A percentile compares a stretch with the other conserved stretches of the same genome.
phyloP scores from a whole-genome alignment of 2,888 invertebrate species.

The Athalia cordata region DNA sequence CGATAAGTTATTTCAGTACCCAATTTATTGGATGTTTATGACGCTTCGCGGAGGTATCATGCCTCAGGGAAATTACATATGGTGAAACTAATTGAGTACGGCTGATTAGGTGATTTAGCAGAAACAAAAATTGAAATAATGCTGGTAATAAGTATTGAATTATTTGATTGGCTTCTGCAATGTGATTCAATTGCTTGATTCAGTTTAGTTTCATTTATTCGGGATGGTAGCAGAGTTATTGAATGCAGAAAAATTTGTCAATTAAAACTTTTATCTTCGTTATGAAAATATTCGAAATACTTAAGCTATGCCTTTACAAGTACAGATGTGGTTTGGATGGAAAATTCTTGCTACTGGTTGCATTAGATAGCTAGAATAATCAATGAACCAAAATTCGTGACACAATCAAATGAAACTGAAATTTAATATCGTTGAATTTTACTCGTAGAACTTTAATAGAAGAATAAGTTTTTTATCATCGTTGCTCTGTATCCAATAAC shows the following conservation, averaged over 20 bases:
- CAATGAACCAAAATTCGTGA: too few species aligned
- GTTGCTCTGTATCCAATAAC: slow-evolving; percentile 34
- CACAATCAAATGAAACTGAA: too few species aligned
- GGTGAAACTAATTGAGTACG: too few species aligned
- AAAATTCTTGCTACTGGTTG: slow-evolving; percentile 1
- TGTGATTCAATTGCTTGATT: neutral
- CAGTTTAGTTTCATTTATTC: neutral
- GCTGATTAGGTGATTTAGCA: too few species aligned
- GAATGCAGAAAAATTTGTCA: slow-evolving; percentile 18
- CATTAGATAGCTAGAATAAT: too few species aligned
- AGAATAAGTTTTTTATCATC: neutral
- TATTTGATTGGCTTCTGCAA: neutral
- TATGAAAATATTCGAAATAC: neutral
- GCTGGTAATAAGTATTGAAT: too few species aligned
- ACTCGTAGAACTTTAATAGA: neutral
- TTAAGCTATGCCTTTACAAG: slow-evolving; percentile 11
- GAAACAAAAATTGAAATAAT: too few species aligned
- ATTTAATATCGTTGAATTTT: too few species aligned
- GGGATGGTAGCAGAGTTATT: neutral
- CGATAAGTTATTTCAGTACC: too few species aligned
- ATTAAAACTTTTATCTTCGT: neutral
- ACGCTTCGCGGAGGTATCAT: too few species aligned
- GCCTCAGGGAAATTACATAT: too few species aligned
- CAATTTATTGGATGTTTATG: too few species aligned
- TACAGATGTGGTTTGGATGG: slow-evolving; percentile 4